Conservation (phyloP, 2,797 vertebrate species). For the Labeo calbasu region DNA sequence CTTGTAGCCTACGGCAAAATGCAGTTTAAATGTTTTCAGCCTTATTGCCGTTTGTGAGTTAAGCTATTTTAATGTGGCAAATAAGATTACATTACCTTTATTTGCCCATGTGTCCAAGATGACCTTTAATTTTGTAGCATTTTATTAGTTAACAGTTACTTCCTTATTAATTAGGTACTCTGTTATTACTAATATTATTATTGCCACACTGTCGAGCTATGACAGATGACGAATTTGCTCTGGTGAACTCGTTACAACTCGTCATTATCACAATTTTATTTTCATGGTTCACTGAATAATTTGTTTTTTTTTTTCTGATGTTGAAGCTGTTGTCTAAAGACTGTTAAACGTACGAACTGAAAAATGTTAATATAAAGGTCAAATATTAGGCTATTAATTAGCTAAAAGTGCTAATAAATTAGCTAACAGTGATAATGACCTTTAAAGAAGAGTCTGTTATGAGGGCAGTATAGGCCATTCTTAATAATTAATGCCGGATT, state of each 20-base stretch:
- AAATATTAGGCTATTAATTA: neutral
- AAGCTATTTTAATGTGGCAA: neutral
- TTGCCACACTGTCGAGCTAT: neutral
- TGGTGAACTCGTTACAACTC: conserved; percentile 17
- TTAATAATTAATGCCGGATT: neutral
- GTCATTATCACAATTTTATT: neutral
- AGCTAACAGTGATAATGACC: conserved; percentile 2
- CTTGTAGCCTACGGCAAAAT: neutral
- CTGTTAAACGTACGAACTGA: neutral
- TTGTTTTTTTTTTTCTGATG: neutral
- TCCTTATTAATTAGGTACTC: neutral
- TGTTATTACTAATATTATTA: neutral
- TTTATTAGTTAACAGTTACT: neutral
- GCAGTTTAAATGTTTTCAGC: neutral
- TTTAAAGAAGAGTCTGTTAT: neutral
- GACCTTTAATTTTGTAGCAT: neutral
- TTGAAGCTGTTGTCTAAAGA: neutral
- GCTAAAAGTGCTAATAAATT: conserved; percentile 11
- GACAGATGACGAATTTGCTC: conserved; percentile 4
- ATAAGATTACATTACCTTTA: neutral
- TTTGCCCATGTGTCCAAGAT: neutral
- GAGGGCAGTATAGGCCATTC: neutral
- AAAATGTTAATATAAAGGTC: neutral
- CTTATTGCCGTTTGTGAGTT: neutral
- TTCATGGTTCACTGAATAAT: neutral